Evolutionary conservation across 2,113 vertebrate genomes (phyloP).

Genomic region (Eptesicus fuscus): DNA sequence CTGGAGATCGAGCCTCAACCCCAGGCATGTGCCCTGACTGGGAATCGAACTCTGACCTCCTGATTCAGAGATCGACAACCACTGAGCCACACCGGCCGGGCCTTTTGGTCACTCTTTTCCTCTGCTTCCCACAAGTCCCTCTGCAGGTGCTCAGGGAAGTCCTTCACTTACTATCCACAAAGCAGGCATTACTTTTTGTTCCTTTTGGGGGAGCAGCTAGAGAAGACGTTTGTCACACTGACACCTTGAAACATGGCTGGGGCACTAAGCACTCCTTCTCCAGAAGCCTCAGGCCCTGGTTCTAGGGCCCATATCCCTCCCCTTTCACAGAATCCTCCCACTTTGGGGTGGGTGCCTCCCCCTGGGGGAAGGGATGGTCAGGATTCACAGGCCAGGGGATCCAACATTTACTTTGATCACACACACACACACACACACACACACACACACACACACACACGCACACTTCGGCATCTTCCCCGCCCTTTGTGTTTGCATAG

Average conservation of each 20-base stretch:
- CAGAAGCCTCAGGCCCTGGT: neutral
- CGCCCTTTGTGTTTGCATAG: fast-evolving
- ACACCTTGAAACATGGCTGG: neutral
- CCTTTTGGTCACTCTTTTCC: neutral
- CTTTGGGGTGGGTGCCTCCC: neutral
- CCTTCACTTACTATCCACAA: neutral
- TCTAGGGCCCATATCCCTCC: neutral
- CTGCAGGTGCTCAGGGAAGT: neutral
- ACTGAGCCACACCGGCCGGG: too few relatives aligned
- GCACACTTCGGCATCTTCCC: neutral
- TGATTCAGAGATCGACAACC: too few relatives aligned
- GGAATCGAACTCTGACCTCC: too few relatives aligned
- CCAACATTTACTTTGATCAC: neutral
- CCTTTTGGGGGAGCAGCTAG: neutral
- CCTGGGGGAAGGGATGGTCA: neutral
- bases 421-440: neutral
- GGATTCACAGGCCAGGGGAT: neutral
- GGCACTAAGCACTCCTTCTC: neutral
- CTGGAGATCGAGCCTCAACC: too few relatives aligned
- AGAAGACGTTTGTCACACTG: neutral
- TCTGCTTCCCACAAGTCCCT: neutral
- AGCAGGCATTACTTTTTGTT: neutral
- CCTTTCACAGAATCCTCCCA: neutral
- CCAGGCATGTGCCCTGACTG: too few relatives aligned
- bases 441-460: neutral